A percentile compares a stretch with the other conserved stretches of the same genome.
Conservation (phyloP, 2,113 vertebrate species). For the Poeciliopsis occidentalis region DNA sequence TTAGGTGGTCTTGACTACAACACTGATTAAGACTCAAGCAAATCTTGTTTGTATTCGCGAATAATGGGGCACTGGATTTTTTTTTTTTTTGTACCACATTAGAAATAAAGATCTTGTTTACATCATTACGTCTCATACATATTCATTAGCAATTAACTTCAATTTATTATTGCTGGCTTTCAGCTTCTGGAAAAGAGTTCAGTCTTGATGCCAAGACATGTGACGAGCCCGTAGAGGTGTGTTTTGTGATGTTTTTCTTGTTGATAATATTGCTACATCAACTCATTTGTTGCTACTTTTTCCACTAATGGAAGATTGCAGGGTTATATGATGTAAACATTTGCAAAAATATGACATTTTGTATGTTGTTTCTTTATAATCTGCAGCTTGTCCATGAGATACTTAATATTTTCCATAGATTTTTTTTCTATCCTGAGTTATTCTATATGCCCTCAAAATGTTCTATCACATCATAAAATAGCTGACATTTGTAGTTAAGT, state of each 20-base stretch:
- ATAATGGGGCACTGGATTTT: background rate
- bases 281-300: background rate
- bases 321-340: background rate
- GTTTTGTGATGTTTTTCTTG: background rate
- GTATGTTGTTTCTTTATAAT: background rate
- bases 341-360: background rate
- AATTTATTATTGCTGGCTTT: slow-evolving; percentile 9
- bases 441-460: background rate
- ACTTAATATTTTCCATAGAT: background rate
- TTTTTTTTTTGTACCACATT: background rate
- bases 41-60: background rate
- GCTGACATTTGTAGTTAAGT: slow-evolving; percentile 17
- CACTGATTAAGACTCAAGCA: background rate
- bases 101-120: background rate
- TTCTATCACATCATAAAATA: background rate
- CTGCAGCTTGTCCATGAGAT: background rate
- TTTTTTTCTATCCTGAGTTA: background rate
- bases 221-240: background rate
- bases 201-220: slow-evolving; percentile 14
- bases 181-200: slow-evolving; percentile 4
- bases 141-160: slow-evolving; percentile 13
- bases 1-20: too few relatives aligned
- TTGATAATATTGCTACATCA: background rate
- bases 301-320: background rate
- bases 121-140: slow-evolving; percentile 6